Percentiles rank a stretch among this genome's conserved stretches.
phyloP scores from a whole-genome alignment of 2,113 vertebrate species.

The Uropsilus gracilis region DNA sequence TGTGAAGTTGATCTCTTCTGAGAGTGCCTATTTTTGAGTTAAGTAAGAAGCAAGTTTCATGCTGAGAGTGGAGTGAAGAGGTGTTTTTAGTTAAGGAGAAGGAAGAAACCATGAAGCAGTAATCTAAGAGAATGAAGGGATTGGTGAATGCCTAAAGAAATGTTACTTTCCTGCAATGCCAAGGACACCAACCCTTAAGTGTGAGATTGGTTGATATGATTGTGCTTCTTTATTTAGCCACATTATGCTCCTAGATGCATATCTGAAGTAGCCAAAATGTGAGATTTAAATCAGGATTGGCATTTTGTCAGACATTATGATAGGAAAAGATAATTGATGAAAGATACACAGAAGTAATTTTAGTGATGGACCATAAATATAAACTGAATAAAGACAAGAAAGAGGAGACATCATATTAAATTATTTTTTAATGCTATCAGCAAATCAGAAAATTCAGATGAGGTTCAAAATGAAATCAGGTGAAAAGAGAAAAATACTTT shows the following conservation, averaged over 20 bases:
- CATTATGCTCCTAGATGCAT: background rate
- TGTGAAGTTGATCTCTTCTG: background rate
- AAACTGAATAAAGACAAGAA: background rate
- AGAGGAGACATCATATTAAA: background rate
- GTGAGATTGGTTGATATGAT: background rate
- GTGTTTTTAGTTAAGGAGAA: background rate
- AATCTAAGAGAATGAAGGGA: background rate
- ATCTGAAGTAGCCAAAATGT: background rate
- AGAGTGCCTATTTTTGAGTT: background rate
- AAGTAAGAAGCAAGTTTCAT: background rate
- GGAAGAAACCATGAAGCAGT: background rate
- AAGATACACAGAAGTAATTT: constrained; percentile 19
- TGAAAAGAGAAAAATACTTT: too few relatives aligned
- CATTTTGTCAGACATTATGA: background rate
- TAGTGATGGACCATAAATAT: background rate
- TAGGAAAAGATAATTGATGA: background rate
- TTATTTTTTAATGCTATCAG: background rate
- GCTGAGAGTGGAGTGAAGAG: background rate
- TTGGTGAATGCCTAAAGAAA: background rate
- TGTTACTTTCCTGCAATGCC: background rate
- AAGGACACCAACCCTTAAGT: background rate
- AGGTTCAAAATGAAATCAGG: background rate
- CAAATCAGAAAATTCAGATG: constrained; percentile 20
- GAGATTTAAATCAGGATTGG: background rate
- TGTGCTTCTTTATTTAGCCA: background rate